A percentile compares a stretch with the other conserved stretches of the same genome.
Conservation (phyloP, 2,113 vertebrate genomes). For the Plecotus auritus region DNA sequence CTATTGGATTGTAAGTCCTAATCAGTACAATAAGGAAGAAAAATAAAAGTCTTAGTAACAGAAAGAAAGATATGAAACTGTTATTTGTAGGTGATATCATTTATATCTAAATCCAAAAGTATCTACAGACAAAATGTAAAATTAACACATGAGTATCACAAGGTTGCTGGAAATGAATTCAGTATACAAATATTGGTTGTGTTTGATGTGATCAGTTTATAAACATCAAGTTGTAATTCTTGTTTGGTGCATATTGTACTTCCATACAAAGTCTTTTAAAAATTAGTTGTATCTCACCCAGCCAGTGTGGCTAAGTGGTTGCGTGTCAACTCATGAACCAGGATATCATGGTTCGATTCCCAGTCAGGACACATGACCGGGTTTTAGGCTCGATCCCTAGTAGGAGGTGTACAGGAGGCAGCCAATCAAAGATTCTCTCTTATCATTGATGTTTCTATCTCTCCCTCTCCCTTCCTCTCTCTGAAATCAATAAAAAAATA, state of each 20-base stretch:
- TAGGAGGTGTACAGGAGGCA: too few species aligned
- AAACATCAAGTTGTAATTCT: not conserved
- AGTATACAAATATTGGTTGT: not conserved
- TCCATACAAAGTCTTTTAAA: not conserved
- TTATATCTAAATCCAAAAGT: not conserved
- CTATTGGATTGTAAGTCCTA: not conserved
- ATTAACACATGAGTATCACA: not conserved
- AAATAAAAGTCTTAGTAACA: not conserved
- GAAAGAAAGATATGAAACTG: not conserved
- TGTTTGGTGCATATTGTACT: not conserved
- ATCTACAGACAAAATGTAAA: not conserved
- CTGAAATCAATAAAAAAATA: too few species aligned
- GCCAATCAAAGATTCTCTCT: too few species aligned
- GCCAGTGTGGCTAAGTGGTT: too few species aligned
- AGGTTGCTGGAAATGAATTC: not conserved
- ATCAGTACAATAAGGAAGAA: not conserved
- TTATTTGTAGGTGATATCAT: not conserved
- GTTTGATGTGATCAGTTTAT: not conserved
- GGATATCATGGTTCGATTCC: too few species aligned
- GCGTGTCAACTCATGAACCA: too few species aligned
- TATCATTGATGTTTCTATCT: too few species aligned
- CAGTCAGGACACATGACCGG: too few species aligned
- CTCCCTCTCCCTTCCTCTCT: too few species aligned
- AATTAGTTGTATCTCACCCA: too few species aligned
- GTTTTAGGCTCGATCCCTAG: too few species aligned